These are phyloP conservation scores for Connochaetes taurinus DNA, from an alignment of 2,113 vertebrate species.

Conservation along the genomic window DNA sequence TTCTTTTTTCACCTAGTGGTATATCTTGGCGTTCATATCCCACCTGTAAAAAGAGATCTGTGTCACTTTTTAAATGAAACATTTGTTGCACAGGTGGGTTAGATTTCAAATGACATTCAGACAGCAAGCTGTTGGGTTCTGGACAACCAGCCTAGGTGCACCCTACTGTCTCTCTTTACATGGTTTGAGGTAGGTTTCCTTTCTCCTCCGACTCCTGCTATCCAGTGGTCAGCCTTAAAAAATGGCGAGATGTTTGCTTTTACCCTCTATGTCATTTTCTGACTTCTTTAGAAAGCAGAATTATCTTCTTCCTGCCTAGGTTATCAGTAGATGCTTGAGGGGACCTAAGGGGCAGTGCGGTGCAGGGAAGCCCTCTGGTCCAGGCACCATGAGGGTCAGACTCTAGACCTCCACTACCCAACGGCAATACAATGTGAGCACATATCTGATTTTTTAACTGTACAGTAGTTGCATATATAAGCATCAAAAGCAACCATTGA, in stretches of 20 bases:
- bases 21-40: not conserved
- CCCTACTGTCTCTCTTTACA: not conserved
- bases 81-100: not conserved
- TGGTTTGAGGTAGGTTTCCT: not conserved
- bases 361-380: too few species aligned
- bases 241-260: not conserved
- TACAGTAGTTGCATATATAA: not conserved
- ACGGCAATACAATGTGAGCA: rapidly evolving
- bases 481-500: not conserved
- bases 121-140: not conserved
- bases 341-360: too few species aligned
- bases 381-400: too few species aligned
- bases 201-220: rapidly evolving
- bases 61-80: not conserved
- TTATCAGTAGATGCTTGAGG: not conserved
- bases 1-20: not conserved
- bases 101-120: not conserved
- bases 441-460: rapidly evolving
- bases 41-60: not conserved
- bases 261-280: not conserved
- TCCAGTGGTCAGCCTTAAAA: not conserved
- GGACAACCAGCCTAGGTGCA: rapidly evolving
- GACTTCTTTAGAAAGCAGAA: not conserved
- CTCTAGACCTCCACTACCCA: rapidly evolving
- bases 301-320: not conserved